A percentile compares a stretch with the other conserved stretches of the same genome.
Evolutionary conservation across 2,888 invertebrate species (phyloP).

Genomic region (Sepiola atlantica): DNA sequence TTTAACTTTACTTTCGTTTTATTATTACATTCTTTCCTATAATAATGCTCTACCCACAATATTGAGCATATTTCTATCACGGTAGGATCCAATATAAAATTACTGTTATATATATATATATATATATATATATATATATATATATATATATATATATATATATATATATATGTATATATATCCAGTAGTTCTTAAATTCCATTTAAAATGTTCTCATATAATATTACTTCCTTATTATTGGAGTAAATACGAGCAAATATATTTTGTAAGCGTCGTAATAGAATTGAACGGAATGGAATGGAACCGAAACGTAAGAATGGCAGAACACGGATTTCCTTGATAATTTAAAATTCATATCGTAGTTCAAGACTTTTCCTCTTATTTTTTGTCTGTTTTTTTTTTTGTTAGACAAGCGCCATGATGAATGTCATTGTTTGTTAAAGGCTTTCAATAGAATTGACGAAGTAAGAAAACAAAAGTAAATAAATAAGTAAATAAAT

Average conservation of each 20-base stretch:
- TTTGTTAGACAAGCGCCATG: background rate
- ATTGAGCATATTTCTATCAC: too few relatives aligned
- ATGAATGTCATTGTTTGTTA: background rate
- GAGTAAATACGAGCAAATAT: background rate
- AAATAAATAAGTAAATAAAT: background rate
- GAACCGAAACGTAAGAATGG: background rate
- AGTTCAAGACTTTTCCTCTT: background rate
- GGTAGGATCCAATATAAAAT: too few relatives aligned
- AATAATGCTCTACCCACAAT: too few relatives aligned
- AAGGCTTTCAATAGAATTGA: background rate
- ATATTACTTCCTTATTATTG: background rate
- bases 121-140: background rate
- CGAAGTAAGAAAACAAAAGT: background rate
- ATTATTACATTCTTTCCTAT: too few relatives aligned
- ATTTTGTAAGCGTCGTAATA: background rate
- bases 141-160: background rate
- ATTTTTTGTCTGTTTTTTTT: background rate
- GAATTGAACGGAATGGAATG: background rate
- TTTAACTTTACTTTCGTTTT: too few relatives aligned
- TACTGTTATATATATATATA: too few relatives aligned
- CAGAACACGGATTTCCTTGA: constrained; percentile 32
- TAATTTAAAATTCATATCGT: constrained; percentile 8
- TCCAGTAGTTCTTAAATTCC: too few relatives aligned
- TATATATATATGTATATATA: background rate
- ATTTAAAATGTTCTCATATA: background rate